Percentiles rank a stretch among this genome's conserved stretches.
Conservation (phyloP, 2,113 vertebrate species). For the Gavia stellata region DNA sequence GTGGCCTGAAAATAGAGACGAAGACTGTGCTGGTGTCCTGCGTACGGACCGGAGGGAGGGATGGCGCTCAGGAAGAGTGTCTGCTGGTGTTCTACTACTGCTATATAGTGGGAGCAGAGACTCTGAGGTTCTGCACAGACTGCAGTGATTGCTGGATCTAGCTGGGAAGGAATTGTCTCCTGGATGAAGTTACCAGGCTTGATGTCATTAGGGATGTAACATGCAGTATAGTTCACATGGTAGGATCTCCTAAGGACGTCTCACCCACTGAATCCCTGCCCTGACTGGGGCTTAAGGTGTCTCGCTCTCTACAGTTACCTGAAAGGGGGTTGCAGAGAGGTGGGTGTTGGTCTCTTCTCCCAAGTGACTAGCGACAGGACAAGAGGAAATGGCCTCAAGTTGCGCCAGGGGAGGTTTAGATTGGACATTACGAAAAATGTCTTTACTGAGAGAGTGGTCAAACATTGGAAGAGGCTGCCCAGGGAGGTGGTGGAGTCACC, state of each 20-base stretch:
- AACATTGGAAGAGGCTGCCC: no score
- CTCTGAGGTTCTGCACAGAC: neutral
- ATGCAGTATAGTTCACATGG: accelerated
- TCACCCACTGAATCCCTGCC: neutral
- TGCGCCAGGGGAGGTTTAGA: no score
- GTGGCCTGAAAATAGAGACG: neutral
- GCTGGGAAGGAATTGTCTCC: neutral
- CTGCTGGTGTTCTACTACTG: neutral
- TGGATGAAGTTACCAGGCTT: neutral
- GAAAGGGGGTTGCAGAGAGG: no score
- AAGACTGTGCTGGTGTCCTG: neutral
- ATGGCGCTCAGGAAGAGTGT: neutral
- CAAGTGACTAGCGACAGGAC: no score
- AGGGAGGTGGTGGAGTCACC: no score
- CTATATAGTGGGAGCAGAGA: neutral
- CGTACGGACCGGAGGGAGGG: neutral
- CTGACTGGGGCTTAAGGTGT: neutral
- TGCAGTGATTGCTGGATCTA: neutral
- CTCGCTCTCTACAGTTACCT: no score
- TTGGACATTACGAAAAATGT: no score
- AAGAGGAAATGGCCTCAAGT: no score
- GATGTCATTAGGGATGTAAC: neutral
- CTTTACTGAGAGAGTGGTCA: no score
- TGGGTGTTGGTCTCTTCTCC: no score
- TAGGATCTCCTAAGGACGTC: neutral